phyloP scores from a whole-genome alignment of 2,113 vertebrate genomes.

The Orthochromis malagaraziensis region DNA sequence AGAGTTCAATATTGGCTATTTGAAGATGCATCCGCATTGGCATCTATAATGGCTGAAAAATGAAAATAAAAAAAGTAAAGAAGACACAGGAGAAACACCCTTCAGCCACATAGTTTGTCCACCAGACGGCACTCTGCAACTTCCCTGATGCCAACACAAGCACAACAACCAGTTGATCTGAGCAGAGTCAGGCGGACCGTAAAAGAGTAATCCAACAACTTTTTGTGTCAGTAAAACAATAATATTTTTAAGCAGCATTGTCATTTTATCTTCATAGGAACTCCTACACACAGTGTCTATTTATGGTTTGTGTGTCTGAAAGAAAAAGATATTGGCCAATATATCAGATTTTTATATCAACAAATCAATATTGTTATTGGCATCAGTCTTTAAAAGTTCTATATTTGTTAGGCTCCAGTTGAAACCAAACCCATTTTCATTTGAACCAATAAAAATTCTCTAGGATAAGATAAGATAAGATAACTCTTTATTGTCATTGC shows the following conservation, averaged over 20 bases:
- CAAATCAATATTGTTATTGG: not conserved
- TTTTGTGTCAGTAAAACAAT: not conserved
- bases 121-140: not conserved
- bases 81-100: not conserved
- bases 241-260: not conserved
- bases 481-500: no score
- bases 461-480: no score
- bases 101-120: not conserved
- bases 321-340: not conserved
- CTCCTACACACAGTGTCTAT: not conserved
- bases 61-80: not conserved
- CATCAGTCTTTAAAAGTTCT: not conserved
- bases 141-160: not conserved
- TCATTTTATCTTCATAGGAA: not conserved
- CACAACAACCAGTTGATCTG: not conserved
- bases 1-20: not conserved
- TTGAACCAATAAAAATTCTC: not conserved
- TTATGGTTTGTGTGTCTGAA: not conserved
- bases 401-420: not conserved
- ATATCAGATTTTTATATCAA: not conserved
- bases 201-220: not conserved
- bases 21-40: not conserved
- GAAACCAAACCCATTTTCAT: not conserved
- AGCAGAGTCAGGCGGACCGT: not conserved
- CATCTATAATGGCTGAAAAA: not conserved